A percentile compares a stretch with the other conserved stretches of the same genome.
Conservation (phyloP, 2,888 invertebrate genomes). For the Rotaria macrura region DNA sequence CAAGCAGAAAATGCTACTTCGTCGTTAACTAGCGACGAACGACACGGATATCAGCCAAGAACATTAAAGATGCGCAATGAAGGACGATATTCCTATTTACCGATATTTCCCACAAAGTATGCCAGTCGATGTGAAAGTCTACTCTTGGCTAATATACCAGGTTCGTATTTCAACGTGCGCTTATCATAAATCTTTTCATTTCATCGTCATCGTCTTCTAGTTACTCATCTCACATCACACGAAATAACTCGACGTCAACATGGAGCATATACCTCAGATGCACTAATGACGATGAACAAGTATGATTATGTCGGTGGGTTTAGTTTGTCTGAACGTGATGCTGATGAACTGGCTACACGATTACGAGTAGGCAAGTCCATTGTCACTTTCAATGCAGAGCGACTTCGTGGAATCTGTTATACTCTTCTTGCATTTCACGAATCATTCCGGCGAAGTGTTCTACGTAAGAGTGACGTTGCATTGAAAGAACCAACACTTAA, state of each 20-base stretch:
- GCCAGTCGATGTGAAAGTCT: background rate
- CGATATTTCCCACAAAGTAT: background rate
- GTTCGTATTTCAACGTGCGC: background rate
- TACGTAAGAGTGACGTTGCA: background rate
- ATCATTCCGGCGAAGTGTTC: background rate
- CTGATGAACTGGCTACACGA: background rate
- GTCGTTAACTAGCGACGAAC: too few species aligned
- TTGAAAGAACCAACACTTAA: background rate
- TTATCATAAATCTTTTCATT: background rate
- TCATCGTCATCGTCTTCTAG: background rate
- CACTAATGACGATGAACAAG: background rate
- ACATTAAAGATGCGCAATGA: too few species aligned
- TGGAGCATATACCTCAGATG: background rate
- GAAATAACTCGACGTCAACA: background rate
- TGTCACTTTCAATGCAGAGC: background rate
- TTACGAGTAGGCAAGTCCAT: background rate
- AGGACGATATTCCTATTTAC: background rate
- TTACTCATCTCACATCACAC: too few species aligned
- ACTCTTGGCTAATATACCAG: background rate
- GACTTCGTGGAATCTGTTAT: background rate
- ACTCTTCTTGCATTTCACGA: background rate
- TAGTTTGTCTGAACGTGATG: background rate
- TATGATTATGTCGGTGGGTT: background rate
- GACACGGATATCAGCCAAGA: too few species aligned
- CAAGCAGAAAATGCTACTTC: too few species aligned